Evolutionary conservation across 1,140 invertebrate species (phyloP).

Genomic region (Procambarus virginalis): DNA sequence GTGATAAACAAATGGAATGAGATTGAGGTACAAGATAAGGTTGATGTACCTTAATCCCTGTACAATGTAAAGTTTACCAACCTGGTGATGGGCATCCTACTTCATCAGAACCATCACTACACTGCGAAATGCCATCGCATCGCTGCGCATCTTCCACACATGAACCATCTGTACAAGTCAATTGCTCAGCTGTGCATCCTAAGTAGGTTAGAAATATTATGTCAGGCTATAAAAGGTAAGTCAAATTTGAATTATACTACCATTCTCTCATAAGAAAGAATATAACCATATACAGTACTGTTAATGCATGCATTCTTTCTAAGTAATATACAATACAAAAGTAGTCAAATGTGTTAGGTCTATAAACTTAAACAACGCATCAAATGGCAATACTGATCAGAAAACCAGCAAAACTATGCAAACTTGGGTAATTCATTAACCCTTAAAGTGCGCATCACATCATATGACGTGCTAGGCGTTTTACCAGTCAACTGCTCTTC

Average conservation of each 20-base stretch:
- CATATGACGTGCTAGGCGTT: too few relatives aligned
- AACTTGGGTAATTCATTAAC: too few relatives aligned
- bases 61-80: not conserved
- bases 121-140: constrained; percentile 88
- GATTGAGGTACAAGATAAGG: too few relatives aligned
- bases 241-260: not conserved
- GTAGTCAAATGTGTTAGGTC: not conserved
- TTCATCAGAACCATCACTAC: constrained; percentile 81
- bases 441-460: too few relatives aligned
- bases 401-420: too few relatives aligned
- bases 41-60: too few relatives aligned
- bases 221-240: not conserved
- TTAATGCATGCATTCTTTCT: not conserved
- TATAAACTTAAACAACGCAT: not conserved
- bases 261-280: not conserved
- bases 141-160: constrained; percentile 79
- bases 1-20: too few relatives aligned
- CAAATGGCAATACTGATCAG: not conserved
- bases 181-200: constrained; percentile 23
- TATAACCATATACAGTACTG: not conserved
- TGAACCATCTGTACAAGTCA: constrained; percentile 54
- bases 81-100: constrained; percentile 77
- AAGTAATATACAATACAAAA: not conserved
- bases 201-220: not conserved
- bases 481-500: too few relatives aligned